Percentiles rank a stretch among this genome's conserved stretches.
Conservation (phyloP, 2,888 invertebrate species). For the Chorisops tibialis region DNA sequence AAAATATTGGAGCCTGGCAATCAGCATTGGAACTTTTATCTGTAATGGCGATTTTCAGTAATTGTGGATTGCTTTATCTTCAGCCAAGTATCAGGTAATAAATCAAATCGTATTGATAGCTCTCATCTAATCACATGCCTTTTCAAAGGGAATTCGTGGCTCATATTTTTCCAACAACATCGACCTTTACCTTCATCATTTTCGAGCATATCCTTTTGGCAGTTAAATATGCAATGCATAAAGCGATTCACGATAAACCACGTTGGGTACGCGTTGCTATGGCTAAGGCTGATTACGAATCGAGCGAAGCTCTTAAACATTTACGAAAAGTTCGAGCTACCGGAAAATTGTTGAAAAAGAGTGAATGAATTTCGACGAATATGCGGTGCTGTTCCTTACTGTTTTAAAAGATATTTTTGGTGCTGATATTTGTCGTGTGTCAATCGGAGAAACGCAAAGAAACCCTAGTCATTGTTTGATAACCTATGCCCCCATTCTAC, state of each 20-base stretch:
- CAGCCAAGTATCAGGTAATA: slow-evolving; percentile 60
- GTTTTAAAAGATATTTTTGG: too few relatives aligned
- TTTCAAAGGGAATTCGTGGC: slow-evolving; percentile 45
- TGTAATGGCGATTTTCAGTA: slow-evolving; percentile 70
- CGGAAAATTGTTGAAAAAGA: slow-evolving; percentile 1
- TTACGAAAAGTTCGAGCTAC: slow-evolving; percentile 7
- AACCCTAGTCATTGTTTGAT: too few relatives aligned
- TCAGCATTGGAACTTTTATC: slow-evolving; percentile 55
- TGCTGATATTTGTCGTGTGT: too few relatives aligned
- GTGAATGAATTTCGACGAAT: too few relatives aligned
- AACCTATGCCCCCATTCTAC: too few relatives aligned
- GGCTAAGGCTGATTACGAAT: slow-evolving; percentile 60
- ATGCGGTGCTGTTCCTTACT: too few relatives aligned
- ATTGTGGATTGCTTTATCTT: slow-evolving; percentile 69
- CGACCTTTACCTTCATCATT: slow-evolving; percentile 58
- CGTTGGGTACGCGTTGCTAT: slow-evolving; percentile 63
- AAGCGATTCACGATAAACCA: slow-evolving; percentile 68
- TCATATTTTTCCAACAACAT: slow-evolving; percentile 44
- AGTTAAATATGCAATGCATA: slow-evolving; percentile 62
- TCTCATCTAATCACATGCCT: neutral
- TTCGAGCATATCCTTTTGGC: slow-evolving; percentile 68
- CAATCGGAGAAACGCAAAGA: too few relatives aligned
- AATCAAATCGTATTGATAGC: neutral
- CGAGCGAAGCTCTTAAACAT: slow-evolving; percentile 60
- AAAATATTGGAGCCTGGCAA: slow-evolving; percentile 76